Conservation (phyloP, 2,797 vertebrate genomes). For the Euphonia xanthogaster region DNA sequence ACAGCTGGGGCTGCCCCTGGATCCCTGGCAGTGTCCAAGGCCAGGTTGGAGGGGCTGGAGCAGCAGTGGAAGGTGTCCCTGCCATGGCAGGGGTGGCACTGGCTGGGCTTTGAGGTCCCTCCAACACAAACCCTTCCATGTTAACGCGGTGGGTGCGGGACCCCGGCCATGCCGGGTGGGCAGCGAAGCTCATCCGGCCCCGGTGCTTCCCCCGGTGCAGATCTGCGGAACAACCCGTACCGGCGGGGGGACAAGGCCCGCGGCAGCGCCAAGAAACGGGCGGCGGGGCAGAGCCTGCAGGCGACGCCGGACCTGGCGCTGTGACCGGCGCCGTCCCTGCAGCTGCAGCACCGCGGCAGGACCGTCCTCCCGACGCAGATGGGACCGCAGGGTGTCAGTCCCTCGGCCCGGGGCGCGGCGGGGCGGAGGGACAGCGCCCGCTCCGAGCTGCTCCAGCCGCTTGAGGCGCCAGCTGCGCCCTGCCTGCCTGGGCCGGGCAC, state of each 20-base stretch:
- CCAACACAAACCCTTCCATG: accelerated
- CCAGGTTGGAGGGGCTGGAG: background rate
- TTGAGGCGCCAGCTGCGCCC: background rate
- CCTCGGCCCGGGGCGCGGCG: accelerated
- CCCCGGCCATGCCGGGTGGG: accelerated
- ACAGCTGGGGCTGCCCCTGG: background rate
- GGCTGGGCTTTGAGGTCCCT: background rate
- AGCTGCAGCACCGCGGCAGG: background rate
- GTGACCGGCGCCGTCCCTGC: conserved; percentile 56
- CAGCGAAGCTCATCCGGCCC: background rate
- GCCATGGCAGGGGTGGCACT: background rate
- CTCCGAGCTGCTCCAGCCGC: background rate
- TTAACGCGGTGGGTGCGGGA: accelerated
- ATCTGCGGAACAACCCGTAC: conserved; percentile 91
- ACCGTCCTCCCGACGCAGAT: background rate
- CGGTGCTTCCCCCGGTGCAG: conserved; percentile 57
- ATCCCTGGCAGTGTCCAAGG: background rate
- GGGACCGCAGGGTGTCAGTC: background rate
- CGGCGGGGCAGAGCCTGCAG: conserved; percentile 80
- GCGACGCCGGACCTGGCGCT: conserved; percentile 87
- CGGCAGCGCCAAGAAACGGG: conserved; percentile 84
- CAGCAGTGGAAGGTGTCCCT: accelerated
- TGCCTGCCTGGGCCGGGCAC: accelerated
- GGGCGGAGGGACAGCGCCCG: background rate
- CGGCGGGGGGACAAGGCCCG: conserved; percentile 83